phyloP scores from a whole-genome alignment of 2,888 invertebrate genomes.

The Himalopsyche japonica region DNA sequence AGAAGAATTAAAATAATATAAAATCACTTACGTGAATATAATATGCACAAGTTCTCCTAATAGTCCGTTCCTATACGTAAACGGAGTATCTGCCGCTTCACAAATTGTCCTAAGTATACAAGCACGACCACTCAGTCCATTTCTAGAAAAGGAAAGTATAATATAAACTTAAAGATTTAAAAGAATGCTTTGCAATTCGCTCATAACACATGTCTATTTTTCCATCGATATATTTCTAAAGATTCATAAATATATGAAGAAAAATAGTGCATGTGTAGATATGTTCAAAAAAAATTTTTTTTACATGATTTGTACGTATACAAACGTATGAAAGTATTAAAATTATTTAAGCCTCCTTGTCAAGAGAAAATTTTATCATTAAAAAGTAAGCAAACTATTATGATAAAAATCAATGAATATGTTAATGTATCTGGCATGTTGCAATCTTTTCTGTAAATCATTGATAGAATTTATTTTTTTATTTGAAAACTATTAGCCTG shows the following conservation, averaged over 20 bases:
- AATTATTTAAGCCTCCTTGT: no score
- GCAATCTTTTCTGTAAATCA: no score
- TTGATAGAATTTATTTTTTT: no score
- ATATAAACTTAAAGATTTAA: conserved; percentile 41
- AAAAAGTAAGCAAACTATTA: no score
- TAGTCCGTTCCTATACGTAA: conserved; percentile 70
- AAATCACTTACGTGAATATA: conserved; percentile 68
- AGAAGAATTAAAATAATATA: neutral
- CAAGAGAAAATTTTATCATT: no score
- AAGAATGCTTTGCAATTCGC: neutral
- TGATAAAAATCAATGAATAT: no score
- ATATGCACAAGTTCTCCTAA: conserved; percentile 76
- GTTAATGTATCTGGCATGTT: no score
- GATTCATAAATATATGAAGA: neutral
- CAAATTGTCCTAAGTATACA: conserved; percentile 78
- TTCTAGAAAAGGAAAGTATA: conserved; percentile 60
- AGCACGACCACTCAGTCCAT: conserved; percentile 67
- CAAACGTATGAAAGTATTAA: no score
- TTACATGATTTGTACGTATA: no score
- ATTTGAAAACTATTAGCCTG: no score
- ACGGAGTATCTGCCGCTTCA: conserved; percentile 71
- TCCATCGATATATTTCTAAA: neutral
- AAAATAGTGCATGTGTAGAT: no score
- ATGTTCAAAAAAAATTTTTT: no score
- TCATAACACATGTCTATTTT: neutral